Evolutionary conservation across 2,797 vertebrate species (phyloP).

Genomic region (Delichon dasypus): DNA sequence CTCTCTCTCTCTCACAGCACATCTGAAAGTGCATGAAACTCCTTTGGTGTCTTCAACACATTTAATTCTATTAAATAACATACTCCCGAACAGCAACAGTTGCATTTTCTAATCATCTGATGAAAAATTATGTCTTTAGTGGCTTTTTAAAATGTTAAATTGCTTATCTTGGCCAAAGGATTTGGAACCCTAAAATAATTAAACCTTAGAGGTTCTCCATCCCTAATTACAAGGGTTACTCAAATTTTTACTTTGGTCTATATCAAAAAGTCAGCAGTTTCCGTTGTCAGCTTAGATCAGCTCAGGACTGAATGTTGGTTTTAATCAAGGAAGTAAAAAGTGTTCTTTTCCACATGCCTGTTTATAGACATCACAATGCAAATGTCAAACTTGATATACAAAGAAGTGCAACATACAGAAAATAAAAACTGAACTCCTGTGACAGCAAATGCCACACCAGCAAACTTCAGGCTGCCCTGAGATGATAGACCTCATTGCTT

Average conservation of each 20-base stretch:
- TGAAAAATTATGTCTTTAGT: neutral
- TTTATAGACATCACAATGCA: conserved; percentile 31
- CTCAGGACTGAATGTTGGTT: neutral
- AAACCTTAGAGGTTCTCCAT: neutral
- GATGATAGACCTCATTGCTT: neutral
- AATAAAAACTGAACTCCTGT: conserved; percentile 29
- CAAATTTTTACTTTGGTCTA: neutral
- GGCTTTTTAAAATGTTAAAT: neutral
- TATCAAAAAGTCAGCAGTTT: conserved; percentile 13
- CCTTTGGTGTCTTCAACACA: neutral
- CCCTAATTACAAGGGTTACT: neutral
- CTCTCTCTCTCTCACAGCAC: neutral
- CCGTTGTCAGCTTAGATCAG: conserved; percentile 23
- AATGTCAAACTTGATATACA: conserved; percentile 31
- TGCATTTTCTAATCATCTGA: neutral
- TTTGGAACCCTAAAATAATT: neutral
- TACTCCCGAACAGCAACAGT: neutral
- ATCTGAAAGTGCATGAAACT: neutral
- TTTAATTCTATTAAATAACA: neutral
- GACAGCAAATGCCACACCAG: conserved; percentile 41
- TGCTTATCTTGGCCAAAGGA: neutral
- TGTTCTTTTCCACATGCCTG: neutral
- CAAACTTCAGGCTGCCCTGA: conserved; percentile 6
- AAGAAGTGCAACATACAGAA: neutral
- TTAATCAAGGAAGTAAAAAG: conserved; percentile 5